Percentiles rank a stretch among this genome's conserved stretches.
phyloP scores from a whole-genome alignment of 1,140 invertebrate genomes.

The Drosophila yakuba region DNA sequence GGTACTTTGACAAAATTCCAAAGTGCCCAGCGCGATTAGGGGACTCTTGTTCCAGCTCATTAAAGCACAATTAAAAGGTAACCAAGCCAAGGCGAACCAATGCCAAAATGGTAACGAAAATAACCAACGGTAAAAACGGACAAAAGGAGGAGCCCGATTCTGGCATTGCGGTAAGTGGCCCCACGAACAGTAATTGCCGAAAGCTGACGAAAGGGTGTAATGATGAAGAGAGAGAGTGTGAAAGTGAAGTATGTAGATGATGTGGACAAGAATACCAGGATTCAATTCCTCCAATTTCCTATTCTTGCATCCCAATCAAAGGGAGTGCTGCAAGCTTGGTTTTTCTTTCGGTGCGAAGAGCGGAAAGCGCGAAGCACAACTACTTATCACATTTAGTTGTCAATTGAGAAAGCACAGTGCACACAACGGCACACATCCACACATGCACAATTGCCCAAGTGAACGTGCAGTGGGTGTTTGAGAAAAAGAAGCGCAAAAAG shows the following conservation, averaged over 20 bases:
- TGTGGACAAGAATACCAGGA: neutral
- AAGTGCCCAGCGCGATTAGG: neutral
- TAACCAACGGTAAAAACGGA: constrained; percentile 31
- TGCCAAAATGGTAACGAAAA: constrained; percentile 14
- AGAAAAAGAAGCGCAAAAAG: constrained; percentile 16
- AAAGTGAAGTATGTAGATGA: too few relatives aligned
- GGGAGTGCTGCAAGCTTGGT: too few relatives aligned
- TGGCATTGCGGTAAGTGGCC: constrained; percentile 29
- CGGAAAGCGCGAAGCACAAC: neutral
- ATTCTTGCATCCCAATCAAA: too few relatives aligned
- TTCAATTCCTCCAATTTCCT: too few relatives aligned
- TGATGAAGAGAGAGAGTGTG: neutral
- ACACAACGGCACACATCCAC: constrained; percentile 3
- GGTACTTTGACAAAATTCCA: constrained; percentile 18
- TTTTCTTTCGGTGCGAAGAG: neutral
- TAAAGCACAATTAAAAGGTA: constrained; percentile 2
- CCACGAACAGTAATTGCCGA: constrained; percentile 7
- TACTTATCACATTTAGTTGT: constrained; percentile 49
- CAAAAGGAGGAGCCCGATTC: constrained; percentile 7
- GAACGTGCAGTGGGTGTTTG: constrained; percentile 14
- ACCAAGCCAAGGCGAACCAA: neutral
- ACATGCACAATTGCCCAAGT: too few relatives aligned
- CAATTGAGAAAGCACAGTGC: constrained; percentile 62
- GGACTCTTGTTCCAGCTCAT: neutral
- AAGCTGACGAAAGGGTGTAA: constrained; percentile 2